Percentiles rank a stretch among this genome's conserved stretches.
Evolutionary conservation across 2,888 invertebrate genomes (phyloP).

Genomic region (Nomada fucata): DNA sequence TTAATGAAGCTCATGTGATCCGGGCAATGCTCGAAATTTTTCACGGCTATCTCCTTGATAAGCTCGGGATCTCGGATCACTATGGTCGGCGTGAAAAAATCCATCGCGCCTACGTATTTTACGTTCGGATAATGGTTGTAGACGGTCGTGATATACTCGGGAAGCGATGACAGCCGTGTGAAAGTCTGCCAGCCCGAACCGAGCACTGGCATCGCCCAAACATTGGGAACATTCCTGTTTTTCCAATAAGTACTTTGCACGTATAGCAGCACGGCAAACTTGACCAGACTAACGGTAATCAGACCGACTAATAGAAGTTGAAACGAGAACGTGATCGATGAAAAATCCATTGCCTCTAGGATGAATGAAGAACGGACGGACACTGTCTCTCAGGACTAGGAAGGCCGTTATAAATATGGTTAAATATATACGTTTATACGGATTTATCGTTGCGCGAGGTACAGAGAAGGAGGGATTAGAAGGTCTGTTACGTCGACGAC

Average conservation of each 20-base stretch:
- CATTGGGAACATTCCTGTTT: constrained; percentile 58
- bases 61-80: constrained; percentile 77
- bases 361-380: constrained; percentile 17
- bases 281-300: not conserved
- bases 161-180: constrained; percentile 45
- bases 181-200: constrained; percentile 58
- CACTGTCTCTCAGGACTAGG: constrained; percentile 22
- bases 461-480: constrained; percentile 36
- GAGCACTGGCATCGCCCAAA: constrained; percentile 57
- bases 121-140: constrained; percentile 58
- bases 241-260: constrained; percentile 66
- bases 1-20: constrained; percentile 75
- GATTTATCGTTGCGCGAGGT: constrained; percentile 31
- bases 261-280: not conserved
- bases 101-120: constrained; percentile 73
- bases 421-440: constrained; percentile 6
- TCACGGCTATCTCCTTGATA: constrained; percentile 76
- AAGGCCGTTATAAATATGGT: constrained; percentile 47
- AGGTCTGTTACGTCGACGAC: constrained; percentile 35
- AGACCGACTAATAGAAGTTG: constrained; percentile 2
- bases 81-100: constrained; percentile 74
- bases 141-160: constrained; percentile 30
- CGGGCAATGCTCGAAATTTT: constrained; percentile 77
- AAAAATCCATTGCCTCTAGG: constrained; percentile 30
- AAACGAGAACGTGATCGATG: constrained; percentile 16